Evolutionary conservation across 2,113 vertebrate species (phyloP).

Genomic region (Aphyosemion australe): DNA sequence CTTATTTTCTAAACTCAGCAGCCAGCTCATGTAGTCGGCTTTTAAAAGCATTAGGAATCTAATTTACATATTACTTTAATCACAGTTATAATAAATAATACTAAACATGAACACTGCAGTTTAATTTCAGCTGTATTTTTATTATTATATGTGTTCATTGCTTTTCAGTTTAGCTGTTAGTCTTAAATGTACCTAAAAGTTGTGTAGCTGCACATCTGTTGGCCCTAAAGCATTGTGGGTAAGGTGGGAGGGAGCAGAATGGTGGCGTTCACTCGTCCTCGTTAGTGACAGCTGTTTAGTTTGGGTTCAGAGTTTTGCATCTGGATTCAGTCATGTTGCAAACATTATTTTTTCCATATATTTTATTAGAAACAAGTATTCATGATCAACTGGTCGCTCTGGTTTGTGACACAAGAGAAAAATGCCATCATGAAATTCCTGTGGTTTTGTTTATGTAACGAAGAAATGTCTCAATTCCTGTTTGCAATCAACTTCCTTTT

Average conservation of each 20-base stretch:
- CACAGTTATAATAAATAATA: too few species aligned
- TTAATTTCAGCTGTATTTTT: too few species aligned
- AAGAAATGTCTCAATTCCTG: neutral
- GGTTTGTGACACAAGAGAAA: too few species aligned
- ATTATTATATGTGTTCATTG: too few species aligned
- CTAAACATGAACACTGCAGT: too few species aligned
- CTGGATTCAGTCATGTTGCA: slow-evolving; percentile 18
- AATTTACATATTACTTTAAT: neutral
- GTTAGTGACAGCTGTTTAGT: neutral
- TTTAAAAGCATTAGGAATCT: neutral
- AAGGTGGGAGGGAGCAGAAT: neutral
- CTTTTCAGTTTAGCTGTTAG: too few species aligned
- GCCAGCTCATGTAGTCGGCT: neutral
- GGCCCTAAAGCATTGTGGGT: slow-evolving; percentile 9
- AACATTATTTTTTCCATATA: neutral
- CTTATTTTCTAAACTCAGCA: slow-evolving; percentile 30
- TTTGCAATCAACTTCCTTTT: neutral
- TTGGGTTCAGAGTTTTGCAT: slow-evolving; percentile 18
- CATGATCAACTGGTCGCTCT: too few species aligned
- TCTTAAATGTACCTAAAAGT: neutral
- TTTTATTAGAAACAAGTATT: too few species aligned
- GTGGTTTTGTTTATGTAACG: neutral
- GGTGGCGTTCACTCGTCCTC: too few species aligned
- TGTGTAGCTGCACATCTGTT: neutral
- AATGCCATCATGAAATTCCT: too few species aligned